Conservation (phyloP, 35 echinoderm and acorn worm genomes). For the Strongylocentrotus purpuratus region DNA sequence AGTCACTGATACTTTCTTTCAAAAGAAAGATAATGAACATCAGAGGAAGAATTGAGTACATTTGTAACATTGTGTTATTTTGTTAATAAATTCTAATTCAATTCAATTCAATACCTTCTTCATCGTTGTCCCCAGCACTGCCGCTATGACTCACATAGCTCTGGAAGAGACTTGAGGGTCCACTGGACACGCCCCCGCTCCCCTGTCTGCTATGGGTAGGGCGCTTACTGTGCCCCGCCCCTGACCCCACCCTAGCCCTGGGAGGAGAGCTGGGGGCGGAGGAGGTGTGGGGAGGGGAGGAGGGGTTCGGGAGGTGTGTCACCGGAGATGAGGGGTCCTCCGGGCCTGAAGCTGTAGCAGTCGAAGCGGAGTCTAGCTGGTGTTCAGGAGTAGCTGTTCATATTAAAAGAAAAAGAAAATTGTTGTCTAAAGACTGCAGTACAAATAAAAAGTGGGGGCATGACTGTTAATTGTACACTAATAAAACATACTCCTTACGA, state of each 20-base stretch:
- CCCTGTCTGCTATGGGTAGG: conserved; percentile 53
- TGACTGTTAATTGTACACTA: too few relatives aligned
- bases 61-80: too few relatives aligned
- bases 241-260: neutral
- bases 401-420: too few relatives aligned
- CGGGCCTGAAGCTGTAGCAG: neutral
- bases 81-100: neutral
- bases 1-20: too few relatives aligned
- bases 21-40: too few relatives aligned
- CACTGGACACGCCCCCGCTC: conserved; percentile 67
- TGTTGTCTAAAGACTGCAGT: too few relatives aligned
- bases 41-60: too few relatives aligned
- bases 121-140: conserved; percentile 85
- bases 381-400: neutral
- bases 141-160: conserved; percentile 89
- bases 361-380: neutral
- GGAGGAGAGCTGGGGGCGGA: conserved; percentile 32
- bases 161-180: conserved; percentile 77
- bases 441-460: too few relatives aligned
- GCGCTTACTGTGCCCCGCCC: neutral
- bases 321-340: neutral
- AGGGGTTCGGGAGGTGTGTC: neutral
- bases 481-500: too few relatives aligned
- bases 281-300: conserved; percentile 4
- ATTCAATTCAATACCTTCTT: conserved; percentile 67